Base-by-base conservation (phyloP, 2,113 vertebrate genomes). In the Gila orcuttii region DNA sequence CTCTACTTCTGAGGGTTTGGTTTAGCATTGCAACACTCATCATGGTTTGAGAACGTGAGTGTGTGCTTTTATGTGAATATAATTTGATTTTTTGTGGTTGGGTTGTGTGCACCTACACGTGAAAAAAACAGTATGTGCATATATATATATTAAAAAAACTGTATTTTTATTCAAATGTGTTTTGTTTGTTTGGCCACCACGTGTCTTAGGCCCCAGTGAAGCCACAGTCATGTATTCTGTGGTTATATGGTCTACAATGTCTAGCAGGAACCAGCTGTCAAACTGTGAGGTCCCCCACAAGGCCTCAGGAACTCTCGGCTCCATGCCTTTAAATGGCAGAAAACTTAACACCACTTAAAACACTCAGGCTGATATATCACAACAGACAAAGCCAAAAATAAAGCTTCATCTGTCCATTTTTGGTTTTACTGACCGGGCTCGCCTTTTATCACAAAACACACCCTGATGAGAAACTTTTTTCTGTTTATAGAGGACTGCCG, bases 201-300 rank as follows among this genome's bases (percentile, higher is more conserved):
- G 87, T 86, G 89, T 86, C 77, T 89, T 81, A 79, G 87, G 92
- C 90, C 93, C 55, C 93, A 86, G 84, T 4, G 78, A 85, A 92
- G 89, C 93, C 93, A 85, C 93, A 94, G 93, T 82, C 91, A 90
- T 91, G 86, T 90, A 84, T 92, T 88, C 85, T 93, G 94, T 90
- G 94, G 94, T 93, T 92, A 90, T 57, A 88, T 47, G 88, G 90
- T 91, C 87, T 86, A 88, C 83, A 90, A 80, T 88, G 89, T 86
- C 87, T 86, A 84, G 83, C 84, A 89, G 82, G 85, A 86, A 79
- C 79, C 82, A 87, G 79, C 74, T 55, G 23, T 82, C 77, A 82
- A 82, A 77, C 42, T 76, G 50, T 68, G 17, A 82, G 74, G 86
- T 82, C 85, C 86, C 77, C 80, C 79, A 75, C 77, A 86, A 28